These are phyloP conservation scores for Sakesphorus luctuosus DNA, from an alignment of 2,113 vertebrate species.

Conservation along the genomic window DNA sequence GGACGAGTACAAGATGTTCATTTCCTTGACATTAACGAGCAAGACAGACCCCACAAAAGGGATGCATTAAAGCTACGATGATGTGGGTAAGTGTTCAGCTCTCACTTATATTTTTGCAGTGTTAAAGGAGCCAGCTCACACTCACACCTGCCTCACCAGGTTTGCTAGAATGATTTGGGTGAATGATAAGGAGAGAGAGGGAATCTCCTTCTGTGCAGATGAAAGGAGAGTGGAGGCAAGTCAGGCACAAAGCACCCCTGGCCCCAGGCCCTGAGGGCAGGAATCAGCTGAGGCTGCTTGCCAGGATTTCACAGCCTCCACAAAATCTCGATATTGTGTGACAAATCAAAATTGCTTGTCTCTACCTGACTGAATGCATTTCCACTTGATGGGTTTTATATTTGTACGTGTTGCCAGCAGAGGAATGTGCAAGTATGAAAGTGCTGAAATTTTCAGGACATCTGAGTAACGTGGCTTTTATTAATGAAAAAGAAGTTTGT, in stretches of 20 bases:
- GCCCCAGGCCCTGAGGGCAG: not conserved
- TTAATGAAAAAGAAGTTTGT: not conserved
- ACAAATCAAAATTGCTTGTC: slow-evolving; percentile 28
- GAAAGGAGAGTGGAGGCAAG: not conserved
- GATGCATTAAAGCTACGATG: not conserved
- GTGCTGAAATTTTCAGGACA: not conserved
- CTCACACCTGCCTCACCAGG: not conserved
- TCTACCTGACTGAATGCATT: slow-evolving; percentile 10
- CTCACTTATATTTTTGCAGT: not conserved
- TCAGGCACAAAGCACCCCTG: not conserved
- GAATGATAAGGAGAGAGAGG: not conserved
- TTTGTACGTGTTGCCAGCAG: not conserved
- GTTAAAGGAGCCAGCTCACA: not conserved
- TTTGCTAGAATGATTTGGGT: not conserved
- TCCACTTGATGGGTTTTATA: slow-evolving; percentile 10
- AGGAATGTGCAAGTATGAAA: not conserved
- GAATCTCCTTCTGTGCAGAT: fast-evolving
- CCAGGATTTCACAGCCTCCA: not conserved
- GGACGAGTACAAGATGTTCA: not conserved
- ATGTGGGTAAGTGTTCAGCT: not conserved
- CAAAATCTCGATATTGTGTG: not conserved
- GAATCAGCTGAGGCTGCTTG: not conserved
- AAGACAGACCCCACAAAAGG: not conserved
- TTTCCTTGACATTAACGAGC: not conserved
- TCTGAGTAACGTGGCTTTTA: not conserved